Percentiles rank a stretch among this genome's conserved stretches.
Conservation (phyloP, 1,140 invertebrate genomes). For the Drosophila carrolli region DNA sequence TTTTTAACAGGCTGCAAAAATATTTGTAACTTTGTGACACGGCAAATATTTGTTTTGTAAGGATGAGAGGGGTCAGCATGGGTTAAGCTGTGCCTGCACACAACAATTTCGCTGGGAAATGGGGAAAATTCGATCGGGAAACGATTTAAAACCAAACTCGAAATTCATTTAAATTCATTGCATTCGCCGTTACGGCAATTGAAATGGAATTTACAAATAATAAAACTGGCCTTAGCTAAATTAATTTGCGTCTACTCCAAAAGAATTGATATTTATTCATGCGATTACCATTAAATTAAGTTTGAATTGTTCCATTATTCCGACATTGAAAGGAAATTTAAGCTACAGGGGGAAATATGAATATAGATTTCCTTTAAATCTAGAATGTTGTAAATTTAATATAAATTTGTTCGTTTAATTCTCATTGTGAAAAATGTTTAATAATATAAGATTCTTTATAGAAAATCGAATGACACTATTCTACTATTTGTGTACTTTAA, state of each 20-base stretch:
- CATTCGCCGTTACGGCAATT: constrained; percentile 2
- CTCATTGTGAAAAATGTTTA: too few relatives aligned
- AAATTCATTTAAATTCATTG: constrained; percentile 2
- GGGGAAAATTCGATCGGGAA: constrained; percentile 1
- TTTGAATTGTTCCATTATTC: constrained; percentile 5
- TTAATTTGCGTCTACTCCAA: neutral
- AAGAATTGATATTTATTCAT: neutral
- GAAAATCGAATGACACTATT: too few relatives aligned
- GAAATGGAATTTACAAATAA: constrained; percentile 9
- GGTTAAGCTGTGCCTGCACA: neutral
- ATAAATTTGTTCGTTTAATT: too few relatives aligned
- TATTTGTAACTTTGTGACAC: constrained; percentile 21
- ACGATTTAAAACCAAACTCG: constrained; percentile 3
- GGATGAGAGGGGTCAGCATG: too few relatives aligned
- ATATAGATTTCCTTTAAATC: too few relatives aligned
- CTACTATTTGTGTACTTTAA: too few relatives aligned
- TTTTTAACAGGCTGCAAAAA: neutral
- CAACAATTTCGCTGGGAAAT: constrained; percentile 4
- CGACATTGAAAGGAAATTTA: neutral
- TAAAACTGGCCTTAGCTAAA: constrained; percentile 4
- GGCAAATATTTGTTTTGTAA: constrained; percentile 27
- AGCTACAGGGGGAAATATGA: too few relatives aligned
- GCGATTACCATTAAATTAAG: constrained; percentile 8
- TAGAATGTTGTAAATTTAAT: too few relatives aligned
- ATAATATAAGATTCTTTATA: too few relatives aligned